Evolutionary conservation across 92 coral and sea anemone genomes (phyloP).

Genomic region (Palythoa grandis): DNA sequence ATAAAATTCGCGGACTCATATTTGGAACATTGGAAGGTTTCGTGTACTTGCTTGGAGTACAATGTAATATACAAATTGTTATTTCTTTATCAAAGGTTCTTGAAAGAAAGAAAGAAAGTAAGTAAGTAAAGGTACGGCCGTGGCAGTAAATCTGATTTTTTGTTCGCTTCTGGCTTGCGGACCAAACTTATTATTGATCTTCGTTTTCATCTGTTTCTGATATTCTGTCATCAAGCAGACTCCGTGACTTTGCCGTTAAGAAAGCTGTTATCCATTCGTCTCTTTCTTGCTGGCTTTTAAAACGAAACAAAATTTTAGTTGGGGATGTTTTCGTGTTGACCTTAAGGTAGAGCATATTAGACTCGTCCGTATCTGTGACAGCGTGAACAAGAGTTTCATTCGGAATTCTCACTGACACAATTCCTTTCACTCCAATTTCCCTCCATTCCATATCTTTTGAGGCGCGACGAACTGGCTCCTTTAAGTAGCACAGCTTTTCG

Average conservation of each 20-base stretch:
- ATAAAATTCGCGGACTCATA: no score
- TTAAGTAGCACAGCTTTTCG: constrained; percentile 38
- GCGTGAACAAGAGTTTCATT: constrained; percentile 10
- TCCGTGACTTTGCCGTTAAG: constrained; percentile 44
- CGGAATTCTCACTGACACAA: constrained; percentile 42
- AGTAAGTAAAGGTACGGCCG: no score
- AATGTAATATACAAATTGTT: background rate
- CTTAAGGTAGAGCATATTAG: constrained; percentile 32
- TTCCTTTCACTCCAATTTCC: constrained; percentile 13
- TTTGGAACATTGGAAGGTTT: no score
- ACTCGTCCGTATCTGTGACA: constrained; percentile 1
- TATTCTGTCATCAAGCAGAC: constrained; percentile 35
- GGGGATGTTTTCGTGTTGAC: constrained; percentile 29
- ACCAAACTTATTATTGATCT: background rate
- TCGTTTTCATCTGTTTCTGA: background rate
- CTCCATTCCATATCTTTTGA: constrained; percentile 42
- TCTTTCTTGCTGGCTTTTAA: constrained; percentile 34
- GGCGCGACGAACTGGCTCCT: constrained; percentile 28
- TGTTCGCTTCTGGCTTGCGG: background rate
- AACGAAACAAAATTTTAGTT: constrained; percentile 37
- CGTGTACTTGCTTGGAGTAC: background rate
- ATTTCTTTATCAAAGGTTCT: background rate
- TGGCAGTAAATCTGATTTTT: no score
- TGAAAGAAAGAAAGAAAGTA: no score
- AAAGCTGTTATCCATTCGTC: constrained; percentile 43